Evolutionary conservation across 2,113 vertebrate species (phyloP), one percentile per base, ranked within the genome.

Genomic region (Istiophorus platypterus): DNA sequence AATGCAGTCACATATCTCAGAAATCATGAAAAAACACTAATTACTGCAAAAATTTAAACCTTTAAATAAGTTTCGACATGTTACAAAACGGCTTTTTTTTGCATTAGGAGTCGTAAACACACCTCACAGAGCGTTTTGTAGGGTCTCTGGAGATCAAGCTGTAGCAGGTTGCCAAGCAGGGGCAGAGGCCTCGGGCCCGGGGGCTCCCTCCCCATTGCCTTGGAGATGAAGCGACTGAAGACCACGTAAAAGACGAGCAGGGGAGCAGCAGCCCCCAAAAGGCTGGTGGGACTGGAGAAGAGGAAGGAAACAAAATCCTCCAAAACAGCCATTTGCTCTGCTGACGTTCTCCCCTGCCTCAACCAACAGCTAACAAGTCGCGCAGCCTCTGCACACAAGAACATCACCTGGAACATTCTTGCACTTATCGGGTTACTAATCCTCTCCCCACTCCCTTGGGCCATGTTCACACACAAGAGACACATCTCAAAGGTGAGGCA

Each of bases 151-250:
- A 94, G 93, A 68, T 95, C 92, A 24, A 95, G 85, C 58, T 91
- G 90, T 59, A 94, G 70, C 24, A 95, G 76, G 85, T 94, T 95
- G 7, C 94, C 93, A 76, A 95, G 71, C 27, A 95, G 70, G 0
- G 93, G 94, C 34, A 93, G 70, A 9, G 91, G 81, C 67, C 83
- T 91, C 2, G 93, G 94, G 37, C 93, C 95, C 1, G 94, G 93
- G 51, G 95, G 95, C 27, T 88, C 90, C 39, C 65, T 91, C 6
- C 56, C 0, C 0, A 0, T 29, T 51, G 79, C 77, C 20, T 65
- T 63, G 4, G 63, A 72, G 9, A 9, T 57, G 22, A 76, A 70
- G 26, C 26, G 29, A 0, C 39, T 4, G 11, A 45, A 86, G 15
- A 91, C 0, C 1, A 92, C 15, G 70, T 72, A 87, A 11, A 94